Base-by-base conservation (phyloP, 2,113 vertebrate species). In the Odobenus rosmarus region DNA sequence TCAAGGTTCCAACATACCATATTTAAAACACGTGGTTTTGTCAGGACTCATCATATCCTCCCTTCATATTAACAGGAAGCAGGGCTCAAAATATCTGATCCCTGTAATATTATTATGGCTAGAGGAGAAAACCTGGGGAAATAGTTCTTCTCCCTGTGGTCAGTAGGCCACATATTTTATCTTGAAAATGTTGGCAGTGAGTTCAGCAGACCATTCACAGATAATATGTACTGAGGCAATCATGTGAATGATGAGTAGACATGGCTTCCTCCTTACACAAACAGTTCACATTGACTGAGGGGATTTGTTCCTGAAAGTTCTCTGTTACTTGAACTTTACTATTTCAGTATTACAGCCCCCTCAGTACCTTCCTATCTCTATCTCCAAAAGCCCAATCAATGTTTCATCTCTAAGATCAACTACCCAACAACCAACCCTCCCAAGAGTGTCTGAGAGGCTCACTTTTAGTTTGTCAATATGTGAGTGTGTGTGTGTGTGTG, bases 51-150 rank as follows among this genome's bases (percentile, higher is more conserved):
- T 95, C 92, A 96, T 85, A 95, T 64, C 87, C 87, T 98, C 87
- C 89, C 57, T 96, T 92, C 87, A 59, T 90, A 94, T 95, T 94
- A 96, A 97, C 97, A 97, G 98, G 96, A 98, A 98, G 97, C 80
- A 95, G 80, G 80, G 85, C 90, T 98, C 94, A 96, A 76, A 88
- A 61, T 61, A 88, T 94, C 97, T 96, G 94, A 96, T 96, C 90
- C 94, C 81, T 77, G 53, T 93, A 93, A 97, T 95, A 95, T 95
- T 95, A 94, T 97, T 96, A 95, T 79, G 93, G 86, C 88, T 57
- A 81, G 69, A 85, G 69, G n/a, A 80, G 80, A 95, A 98, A 96
- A 94, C 55, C 81, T 67, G 24, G 88, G 46, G 82, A 97, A 97
- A 97, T 61, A 64, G 57, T 72, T 89, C 85, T 92, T 95, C 59